Evolutionary conservation across 2,888 invertebrate genomes (phyloP), one percentile per base, ranked within the genome.

Genomic region (Pyrochroa serraticornis): DNA sequence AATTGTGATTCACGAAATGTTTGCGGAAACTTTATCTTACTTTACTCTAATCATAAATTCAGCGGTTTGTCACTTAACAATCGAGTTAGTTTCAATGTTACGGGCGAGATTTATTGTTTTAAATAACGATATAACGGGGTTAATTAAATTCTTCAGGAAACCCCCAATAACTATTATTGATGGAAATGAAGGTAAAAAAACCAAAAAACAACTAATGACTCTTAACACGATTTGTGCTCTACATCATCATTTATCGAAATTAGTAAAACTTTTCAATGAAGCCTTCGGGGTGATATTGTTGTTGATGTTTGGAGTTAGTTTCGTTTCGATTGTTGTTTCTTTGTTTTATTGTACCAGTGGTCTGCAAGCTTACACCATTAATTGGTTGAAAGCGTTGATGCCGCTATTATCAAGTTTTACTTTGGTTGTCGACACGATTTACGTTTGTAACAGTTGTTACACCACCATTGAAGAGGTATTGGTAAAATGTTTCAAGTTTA

Each of bases 401-500:
- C 43, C 54, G 2, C 12, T 42, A 8, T 14, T 48, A 8, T 42
- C 54, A 10, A 43, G 1, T 57, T 57, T 9, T 30, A 30, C 56
- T 7, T 67, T 63, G 45, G 48, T 71, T 8, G 36, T 70, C 1
- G 71, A 72, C 39, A 63, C 62, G 14, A 52, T 68, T 14, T 64
- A 64, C 42, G 36, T 73, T 13, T 74, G 74, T 34, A 58, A 69
- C 49, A 60, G 64, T 12, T 71, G 72, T 41, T 66, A 72, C 48
- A 56, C 63, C 1, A 70, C 73, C 6, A 65, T 67, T 8, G 65
- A 69, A 56, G 71, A 72, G 63, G 73, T 73, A 41, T 33, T n/a
- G n/a, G 12, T 12, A 12, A 12, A 12, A 12, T 39, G 3, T 6
- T 10, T 30, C 9, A 6, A 22, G 3, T 48, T 30, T 8, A 22